A percentile compares a stretch with the other conserved stretches of the same genome.
phyloP scores from a whole-genome alignment of 2,888 invertebrate species.

The Eristalinus sepulchralis region DNA sequence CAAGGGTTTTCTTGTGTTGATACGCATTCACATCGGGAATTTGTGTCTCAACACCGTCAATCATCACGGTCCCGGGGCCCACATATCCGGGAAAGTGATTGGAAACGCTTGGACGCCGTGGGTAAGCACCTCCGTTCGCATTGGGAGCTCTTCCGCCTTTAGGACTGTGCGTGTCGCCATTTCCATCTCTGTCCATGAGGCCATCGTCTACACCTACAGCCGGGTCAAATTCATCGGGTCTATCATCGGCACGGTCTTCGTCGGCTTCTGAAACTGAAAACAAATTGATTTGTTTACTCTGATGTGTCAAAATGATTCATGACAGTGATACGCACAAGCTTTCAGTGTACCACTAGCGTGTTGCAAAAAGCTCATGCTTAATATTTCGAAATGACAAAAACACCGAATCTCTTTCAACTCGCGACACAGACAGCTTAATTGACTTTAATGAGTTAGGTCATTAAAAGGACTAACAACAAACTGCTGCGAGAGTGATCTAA shows the following conservation, averaged over 20 bases:
- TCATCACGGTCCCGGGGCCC: slow-evolving; percentile 73
- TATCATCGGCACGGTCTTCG: slow-evolving; percentile 81
- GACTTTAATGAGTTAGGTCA: not conserved
- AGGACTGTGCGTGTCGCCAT: slow-evolving; percentile 74
- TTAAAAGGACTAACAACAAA: not conserved
- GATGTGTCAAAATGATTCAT: not conserved
- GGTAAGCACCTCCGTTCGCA: slow-evolving; percentile 70
- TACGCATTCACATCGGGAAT: slow-evolving; percentile 91
- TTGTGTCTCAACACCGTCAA: slow-evolving; percentile 77
- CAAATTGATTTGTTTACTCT: not conserved
- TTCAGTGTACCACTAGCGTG: no score
- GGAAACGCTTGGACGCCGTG: slow-evolving; percentile 73
- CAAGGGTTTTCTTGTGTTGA: slow-evolving; percentile 93
- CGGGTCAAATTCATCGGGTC: slow-evolving; percentile 79
- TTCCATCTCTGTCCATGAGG: slow-evolving; percentile 78
- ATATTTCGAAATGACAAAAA: not conserved
- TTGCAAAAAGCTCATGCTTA: not conserved
- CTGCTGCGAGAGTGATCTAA: not conserved
- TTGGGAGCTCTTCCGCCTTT: slow-evolving; percentile 69
- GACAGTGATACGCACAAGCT: no score
- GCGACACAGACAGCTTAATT: not conserved
- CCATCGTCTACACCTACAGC: slow-evolving; percentile 86
- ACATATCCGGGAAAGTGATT: slow-evolving; percentile 71
- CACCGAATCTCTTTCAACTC: not conserved
- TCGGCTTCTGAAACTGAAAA: slow-evolving; percentile 79